phyloP scores from a whole-genome alignment of 2,888 invertebrate species.

The Drosophila setosimentum region DNA sequence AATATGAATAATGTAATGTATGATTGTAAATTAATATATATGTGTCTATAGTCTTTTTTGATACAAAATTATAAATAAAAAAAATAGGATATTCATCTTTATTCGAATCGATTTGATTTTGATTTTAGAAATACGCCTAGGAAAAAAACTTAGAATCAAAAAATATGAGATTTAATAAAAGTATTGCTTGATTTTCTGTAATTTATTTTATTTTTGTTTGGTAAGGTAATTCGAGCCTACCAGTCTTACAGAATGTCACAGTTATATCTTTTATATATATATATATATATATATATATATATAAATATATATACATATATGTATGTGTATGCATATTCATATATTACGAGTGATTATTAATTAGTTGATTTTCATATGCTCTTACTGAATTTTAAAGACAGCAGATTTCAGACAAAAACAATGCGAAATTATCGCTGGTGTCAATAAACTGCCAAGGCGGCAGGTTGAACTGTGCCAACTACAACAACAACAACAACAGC shows the following conservation, averaged over 20 bases:
- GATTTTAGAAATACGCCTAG: too few species aligned
- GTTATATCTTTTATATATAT: not conserved
- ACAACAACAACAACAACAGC: slow-evolving; percentile 17
- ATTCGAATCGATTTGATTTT: too few species aligned
- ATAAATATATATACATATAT: not conserved
- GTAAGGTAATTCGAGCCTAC: not conserved
- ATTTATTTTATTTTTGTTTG: not conserved
- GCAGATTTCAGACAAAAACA: slow-evolving; percentile 17
- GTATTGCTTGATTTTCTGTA: not conserved
- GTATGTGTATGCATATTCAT: not conserved
- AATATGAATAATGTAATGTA: not conserved
- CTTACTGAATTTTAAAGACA: not conserved
- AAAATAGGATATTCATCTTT: not conserved
- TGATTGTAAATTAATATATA: too few species aligned
- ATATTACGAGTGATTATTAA: not conserved
- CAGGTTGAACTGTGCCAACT: slow-evolving; percentile 44
- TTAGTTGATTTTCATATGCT: not conserved
- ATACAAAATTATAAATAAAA: not conserved
- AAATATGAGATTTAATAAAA: too few species aligned
- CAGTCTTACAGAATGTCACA: not conserved
- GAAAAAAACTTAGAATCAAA: too few species aligned
- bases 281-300: not conserved
- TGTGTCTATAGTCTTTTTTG: too few species aligned
- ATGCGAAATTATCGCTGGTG: slow-evolving; percentile 61
- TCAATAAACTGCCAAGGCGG: slow-evolving; percentile 66